Percentiles rank a stretch among this genome's conserved stretches.
Evolutionary conservation across 1,140 invertebrate genomes (phyloP).

Genomic region (Megathymus violae): DNA sequence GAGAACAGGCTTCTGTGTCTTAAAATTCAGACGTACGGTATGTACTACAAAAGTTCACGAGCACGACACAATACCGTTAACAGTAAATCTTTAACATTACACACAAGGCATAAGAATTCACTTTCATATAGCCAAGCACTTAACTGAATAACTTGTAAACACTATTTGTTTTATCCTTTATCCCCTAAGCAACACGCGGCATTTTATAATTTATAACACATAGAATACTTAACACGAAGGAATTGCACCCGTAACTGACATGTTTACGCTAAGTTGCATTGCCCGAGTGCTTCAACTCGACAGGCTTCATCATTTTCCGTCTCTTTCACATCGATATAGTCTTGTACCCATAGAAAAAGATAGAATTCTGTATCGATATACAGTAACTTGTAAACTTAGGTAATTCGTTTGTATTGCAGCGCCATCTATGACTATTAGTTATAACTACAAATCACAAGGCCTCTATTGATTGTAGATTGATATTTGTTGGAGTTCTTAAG

Average conservation of each 20-base stretch:
- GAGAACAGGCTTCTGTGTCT: slow-evolving; percentile 63
- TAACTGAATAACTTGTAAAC: slow-evolving; percentile 20
- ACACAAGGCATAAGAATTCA: slow-evolving; percentile 39
- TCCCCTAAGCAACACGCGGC: slow-evolving; percentile 37
- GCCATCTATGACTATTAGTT: slow-evolving; percentile 1
- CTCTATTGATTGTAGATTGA: background rate
- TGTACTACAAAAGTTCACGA: slow-evolving; percentile 59
- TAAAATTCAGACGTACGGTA: slow-evolving; percentile 52
- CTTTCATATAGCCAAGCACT: slow-evolving; percentile 23
- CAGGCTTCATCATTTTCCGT: slow-evolving; percentile 36
- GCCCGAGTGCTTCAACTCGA: slow-evolving; percentile 19
- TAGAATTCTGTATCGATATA: slow-evolving; percentile 2
- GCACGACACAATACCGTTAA: slow-evolving; percentile 64
- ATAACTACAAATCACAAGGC: background rate
- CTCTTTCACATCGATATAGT: slow-evolving; percentile 46
- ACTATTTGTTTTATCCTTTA: slow-evolving; percentile 37
- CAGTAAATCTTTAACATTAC: slow-evolving; percentile 53
- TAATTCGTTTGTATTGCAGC: background rate
- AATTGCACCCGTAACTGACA: slow-evolving; percentile 48
- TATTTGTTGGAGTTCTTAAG: background rate
- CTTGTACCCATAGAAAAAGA: slow-evolving; percentile 29
- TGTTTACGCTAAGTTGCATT: slow-evolving; percentile 46
- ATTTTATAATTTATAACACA: slow-evolving; percentile 34
- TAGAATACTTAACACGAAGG: slow-evolving; percentile 42
- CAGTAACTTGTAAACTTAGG: slow-evolving; percentile 13